phyloP scores from a whole-genome alignment of 2,797 vertebrate species.

The Rhabdomys pumilio region DNA sequence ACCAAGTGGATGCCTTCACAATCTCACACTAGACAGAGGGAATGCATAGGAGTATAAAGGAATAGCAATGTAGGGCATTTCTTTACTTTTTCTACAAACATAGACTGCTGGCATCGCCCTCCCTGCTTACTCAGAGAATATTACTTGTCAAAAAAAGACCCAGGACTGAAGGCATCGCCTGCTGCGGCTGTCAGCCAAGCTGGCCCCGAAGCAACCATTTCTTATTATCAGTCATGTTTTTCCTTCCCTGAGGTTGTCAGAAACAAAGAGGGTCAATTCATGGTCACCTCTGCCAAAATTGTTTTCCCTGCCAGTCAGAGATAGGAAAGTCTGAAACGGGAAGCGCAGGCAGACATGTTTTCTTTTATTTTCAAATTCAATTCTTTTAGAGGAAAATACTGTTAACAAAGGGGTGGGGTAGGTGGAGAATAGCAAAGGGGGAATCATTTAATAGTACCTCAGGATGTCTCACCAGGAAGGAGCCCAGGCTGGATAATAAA shows the following conservation, averaged over 20 bases:
- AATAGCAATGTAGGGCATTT: slow-evolving; percentile 8
- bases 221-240: slow-evolving; percentile 79
- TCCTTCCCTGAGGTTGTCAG: slow-evolving; percentile 70
- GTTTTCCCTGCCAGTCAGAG: slow-evolving; percentile 75
- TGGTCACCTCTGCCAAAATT: slow-evolving; percentile 78
- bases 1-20: neutral
- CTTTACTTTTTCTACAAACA: slow-evolving; percentile 58
- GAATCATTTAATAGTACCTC: slow-evolving; percentile 23
- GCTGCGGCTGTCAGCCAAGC: slow-evolving; percentile 10
- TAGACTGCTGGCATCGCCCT: neutral
- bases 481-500: neutral
- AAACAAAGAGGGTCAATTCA: slow-evolving; percentile 73
- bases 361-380: slow-evolving; percentile 7
- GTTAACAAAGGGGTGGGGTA: neutral
- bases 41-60: neutral
- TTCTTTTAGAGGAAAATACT: slow-evolving; percentile 60
- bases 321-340: slow-evolving; percentile 60
- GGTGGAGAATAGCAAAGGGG: neutral
- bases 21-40: neutral
- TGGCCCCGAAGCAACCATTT: slow-evolving; percentile 62
- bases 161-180: neutral
- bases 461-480: neutral
- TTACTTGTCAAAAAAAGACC: slow-evolving; percentile 69
- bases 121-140: slow-evolving; percentile 66
- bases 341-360: slow-evolving; percentile 17